Percentiles rank a stretch among this genome's conserved stretches.
Evolutionary conservation across 2,113 vertebrate species (phyloP).

Genomic region (Podilymbus podiceps): DNA sequence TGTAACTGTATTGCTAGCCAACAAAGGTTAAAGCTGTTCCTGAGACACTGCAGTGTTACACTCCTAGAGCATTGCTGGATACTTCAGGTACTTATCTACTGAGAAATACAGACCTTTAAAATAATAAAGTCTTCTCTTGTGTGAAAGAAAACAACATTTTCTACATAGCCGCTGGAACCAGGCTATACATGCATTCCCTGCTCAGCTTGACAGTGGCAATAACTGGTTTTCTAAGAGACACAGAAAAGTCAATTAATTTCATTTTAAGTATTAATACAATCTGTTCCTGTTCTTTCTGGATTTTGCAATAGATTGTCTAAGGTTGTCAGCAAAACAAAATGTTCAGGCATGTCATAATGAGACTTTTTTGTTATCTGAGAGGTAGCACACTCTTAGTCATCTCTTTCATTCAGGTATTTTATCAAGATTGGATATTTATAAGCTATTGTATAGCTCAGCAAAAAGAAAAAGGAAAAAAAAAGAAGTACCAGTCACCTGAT

Average conservation of each 20-base stretch:
- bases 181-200: neutral
- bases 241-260: neutral
- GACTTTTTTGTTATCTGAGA: neutral
- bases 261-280: neutral
- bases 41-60: neutral
- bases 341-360: neutral
- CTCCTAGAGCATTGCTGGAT: neutral
- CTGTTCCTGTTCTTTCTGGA: neutral
- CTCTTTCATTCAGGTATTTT: neutral
- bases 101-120: neutral
- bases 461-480: neutral
- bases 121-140: neutral
- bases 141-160: neutral
- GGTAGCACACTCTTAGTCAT: neutral
- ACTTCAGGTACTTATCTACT: neutral
- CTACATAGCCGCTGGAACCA: neutral
- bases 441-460: neutral
- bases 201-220: neutral
- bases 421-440: constrained; percentile 10
- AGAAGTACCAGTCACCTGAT: neutral
- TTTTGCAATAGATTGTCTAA: neutral
- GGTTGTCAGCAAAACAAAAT: neutral
- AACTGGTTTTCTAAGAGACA: neutral
- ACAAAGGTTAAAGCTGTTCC: neutral
- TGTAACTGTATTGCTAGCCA: neutral